These are phyloP conservation scores for Catocala sponsa DNA, from an alignment of 2,888 invertebrate species.

Conservation along the genomic window DNA sequence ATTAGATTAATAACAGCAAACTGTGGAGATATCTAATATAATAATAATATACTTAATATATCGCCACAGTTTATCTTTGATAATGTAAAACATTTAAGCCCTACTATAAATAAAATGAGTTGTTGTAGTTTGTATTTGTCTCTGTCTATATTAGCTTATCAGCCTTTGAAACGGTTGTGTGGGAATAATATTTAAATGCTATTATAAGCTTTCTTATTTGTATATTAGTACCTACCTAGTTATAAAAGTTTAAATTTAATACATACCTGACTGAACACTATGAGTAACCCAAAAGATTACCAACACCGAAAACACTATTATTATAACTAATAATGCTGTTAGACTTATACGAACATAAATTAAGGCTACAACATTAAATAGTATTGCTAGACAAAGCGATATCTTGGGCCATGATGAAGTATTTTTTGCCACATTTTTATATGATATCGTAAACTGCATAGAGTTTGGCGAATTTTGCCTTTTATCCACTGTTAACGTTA, in stretches of 20 bases:
- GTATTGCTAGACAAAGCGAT: slow-evolving; percentile 68
- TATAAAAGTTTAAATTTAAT: not conserved
- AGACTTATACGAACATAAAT: slow-evolving; percentile 71
- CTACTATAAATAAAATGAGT: too few relatives aligned
- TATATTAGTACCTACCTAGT: not conserved
- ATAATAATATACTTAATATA: too few relatives aligned
- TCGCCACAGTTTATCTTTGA: too few relatives aligned
- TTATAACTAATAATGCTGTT: slow-evolving; percentile 67
- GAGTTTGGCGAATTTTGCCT: slow-evolving; percentile 67
- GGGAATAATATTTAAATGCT: too few relatives aligned
- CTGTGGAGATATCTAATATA: too few relatives aligned
- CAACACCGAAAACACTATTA: slow-evolving; percentile 71
- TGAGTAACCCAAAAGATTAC: slow-evolving; percentile 81
- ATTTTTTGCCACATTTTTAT: slow-evolving; percentile 65
- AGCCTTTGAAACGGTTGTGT: too few relatives aligned
- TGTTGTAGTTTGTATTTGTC: too few relatives aligned
- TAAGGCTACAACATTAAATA: slow-evolving; percentile 73
- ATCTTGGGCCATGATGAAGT: slow-evolving; percentile 63
- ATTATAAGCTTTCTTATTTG: too few relatives aligned
- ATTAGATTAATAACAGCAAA: too few relatives aligned
- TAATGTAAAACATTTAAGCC: too few relatives aligned
- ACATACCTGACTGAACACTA: slow-evolving; percentile 79
- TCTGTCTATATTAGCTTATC: too few relatives aligned
- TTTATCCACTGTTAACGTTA: slow-evolving; percentile 66
- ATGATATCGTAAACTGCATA: slow-evolving; percentile 74